Percentiles rank a stretch among this genome's conserved stretches.
phyloP scores from a whole-genome alignment of 2,113 vertebrate species.

The Grus americana region DNA sequence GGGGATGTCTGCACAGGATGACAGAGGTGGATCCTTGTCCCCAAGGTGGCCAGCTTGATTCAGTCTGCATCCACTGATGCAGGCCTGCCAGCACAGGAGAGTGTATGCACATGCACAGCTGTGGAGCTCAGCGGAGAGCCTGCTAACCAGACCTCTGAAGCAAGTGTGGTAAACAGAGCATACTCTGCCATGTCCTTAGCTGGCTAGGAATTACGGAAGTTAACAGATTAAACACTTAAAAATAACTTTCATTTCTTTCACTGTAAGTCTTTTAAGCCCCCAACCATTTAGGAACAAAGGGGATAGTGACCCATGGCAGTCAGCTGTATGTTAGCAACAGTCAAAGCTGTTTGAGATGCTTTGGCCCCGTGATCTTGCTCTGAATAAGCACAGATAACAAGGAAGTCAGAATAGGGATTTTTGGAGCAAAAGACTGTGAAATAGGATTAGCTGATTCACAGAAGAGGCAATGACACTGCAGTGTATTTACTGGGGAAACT shows the following conservation, averaged over 20 bases:
- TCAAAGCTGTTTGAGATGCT: neutral
- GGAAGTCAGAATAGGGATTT: slow-evolving; percentile 9
- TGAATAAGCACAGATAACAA: slow-evolving; percentile 1
- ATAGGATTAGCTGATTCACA: slow-evolving; percentile 69
- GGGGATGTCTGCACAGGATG: neutral
- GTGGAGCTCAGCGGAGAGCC: neutral
- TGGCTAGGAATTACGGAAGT: slow-evolving; percentile 12
- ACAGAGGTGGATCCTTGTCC: neutral
- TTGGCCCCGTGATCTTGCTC: neutral
- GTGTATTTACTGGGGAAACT: slow-evolving; percentile 9
- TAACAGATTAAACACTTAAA: slow-evolving; percentile 42
- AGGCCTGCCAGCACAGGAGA: neutral
- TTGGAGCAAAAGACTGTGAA: slow-evolving; percentile 59
- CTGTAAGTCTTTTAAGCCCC: neutral
- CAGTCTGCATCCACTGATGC: neutral
- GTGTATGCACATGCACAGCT: neutral
- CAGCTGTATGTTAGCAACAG: neutral
- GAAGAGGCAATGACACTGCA: slow-evolving; percentile 13
- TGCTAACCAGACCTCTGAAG: neutral
- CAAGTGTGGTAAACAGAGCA: neutral
- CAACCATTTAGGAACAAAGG: slow-evolving; percentile 4
- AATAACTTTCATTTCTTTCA: slow-evolving; percentile 5
- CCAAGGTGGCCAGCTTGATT: neutral
- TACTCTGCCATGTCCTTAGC: neutral
- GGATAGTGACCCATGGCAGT: neutral